Evolutionary conservation across 2,797 vertebrate species (phyloP), one percentile per base, ranked within the genome.

Genomic region (Rhinogobio ventralis): DNA sequence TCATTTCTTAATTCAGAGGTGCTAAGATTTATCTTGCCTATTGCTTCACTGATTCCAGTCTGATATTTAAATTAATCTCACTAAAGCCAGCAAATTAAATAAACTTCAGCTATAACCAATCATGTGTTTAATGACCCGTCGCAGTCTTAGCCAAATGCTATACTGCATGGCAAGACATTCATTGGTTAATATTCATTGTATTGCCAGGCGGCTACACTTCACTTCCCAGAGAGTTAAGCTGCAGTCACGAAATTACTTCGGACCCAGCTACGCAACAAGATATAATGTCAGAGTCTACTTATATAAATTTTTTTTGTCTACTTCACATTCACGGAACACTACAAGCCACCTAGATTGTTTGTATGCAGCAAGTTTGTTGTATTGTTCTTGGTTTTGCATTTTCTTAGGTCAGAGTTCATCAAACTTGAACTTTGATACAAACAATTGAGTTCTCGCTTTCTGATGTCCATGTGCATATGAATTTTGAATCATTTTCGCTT

Each of bases 1-100:
- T 23, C n/a, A 42, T 51, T 55, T 57, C 28, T 49, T 79, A n/a
- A 69, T 71, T 75, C 46, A 36, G 57, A 83, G 11, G 51, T 62
- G 28, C 7, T 45, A 39, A 45, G 60, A 75, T 85, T 87, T 83
- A 81, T 85, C 77, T 89, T 10, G 30, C 68, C 20, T 55, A 20
- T 64, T 73, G 62, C 83, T 87, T 86, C 71, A 9, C 81, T 82
- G 36, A 85, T 53, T 85, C 25, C 67, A 15, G 64, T 46, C 55
- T 89, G 60, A 81, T 83, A 83, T 89, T 86, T 66, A 85, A 88
- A 86, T 85, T 60, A 87, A 85, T 79, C 66, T 81, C 51, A 49
- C 46, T 71, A 83, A 85, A 88, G 82, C 68, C 13, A 45, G 73
- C 76, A 83, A 84, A 87, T 80, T 89, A 80, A 87, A 87, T 81